Base-by-base conservation (phyloP, 92 coral and sea anemone species). In the Isaurus tuberculatus region DNA sequence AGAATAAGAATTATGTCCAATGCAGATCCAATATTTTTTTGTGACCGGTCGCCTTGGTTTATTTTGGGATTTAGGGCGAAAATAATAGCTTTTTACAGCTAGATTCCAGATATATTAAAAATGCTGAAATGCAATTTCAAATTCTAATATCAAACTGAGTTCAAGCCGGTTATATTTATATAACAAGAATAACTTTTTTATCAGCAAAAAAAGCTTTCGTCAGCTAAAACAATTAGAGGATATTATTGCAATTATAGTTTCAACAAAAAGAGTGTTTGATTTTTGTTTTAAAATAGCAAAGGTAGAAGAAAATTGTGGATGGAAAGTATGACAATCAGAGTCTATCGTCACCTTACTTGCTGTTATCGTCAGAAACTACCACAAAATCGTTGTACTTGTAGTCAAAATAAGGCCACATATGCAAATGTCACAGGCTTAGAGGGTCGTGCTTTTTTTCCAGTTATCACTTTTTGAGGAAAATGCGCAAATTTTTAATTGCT, bases 301-400 rank as follows among this genome's bases (percentile, higher is more conserved):
- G 48, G 26, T 69, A 15, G 30, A 69, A 72, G 14, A 33, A 37
- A 8, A 10, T 72, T 72, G 10, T 4, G 13, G 58, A n/a, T 3
- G 17, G 4, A 26, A n/a, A 14, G 16, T 29, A 43, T 72, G 57
- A 43, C 57, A 72, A 72, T 72, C 78, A 20, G 13, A 48, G 16
- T 13, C 13, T 19, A n/a, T 33, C 78, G 78, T 72, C 78, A 72
- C 36, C 32, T 70, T 58, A 42, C 22, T 9, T 16, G 34, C 36
- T 32, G n/a, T 19, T n/a, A 19, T 72, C 44, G 44, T 72, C 78
- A 25, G 16, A 30, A 42, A 26, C 30, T 72, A 43, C 25, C 25
- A 11, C 13, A 29, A 44, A 43, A 26, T 29, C 10, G 20, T 14
- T 22, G n/a, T n/a, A 70, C 1, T 25, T 23, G 34, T 11, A 42